Percentiles rank a stretch among this genome's conserved stretches.
phyloP scores from a whole-genome alignment of 2,888 invertebrate genomes.

The Caenorhabditis sp. region DNA sequence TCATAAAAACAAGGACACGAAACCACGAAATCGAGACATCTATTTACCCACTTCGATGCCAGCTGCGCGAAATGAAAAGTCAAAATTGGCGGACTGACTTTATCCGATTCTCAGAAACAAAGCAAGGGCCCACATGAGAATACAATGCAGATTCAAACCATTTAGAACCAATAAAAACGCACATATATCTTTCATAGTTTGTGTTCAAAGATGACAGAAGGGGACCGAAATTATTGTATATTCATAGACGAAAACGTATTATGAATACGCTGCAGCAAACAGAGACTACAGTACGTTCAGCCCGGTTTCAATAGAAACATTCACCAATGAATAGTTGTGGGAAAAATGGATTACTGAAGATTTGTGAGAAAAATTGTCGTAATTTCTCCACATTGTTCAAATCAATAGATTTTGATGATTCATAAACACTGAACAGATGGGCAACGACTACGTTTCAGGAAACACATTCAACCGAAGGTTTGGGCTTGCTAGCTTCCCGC shows the following conservation, averaged over 20 bases:
- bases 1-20: constrained; percentile 10
- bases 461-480: too few relatives aligned
- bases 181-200: constrained; percentile 11
- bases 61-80: not conserved
- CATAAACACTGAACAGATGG: too few relatives aligned
- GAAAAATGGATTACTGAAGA: too few relatives aligned
- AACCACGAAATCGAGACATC: constrained; percentile 23
- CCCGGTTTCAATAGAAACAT: too few relatives aligned
- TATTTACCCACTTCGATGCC: not conserved
- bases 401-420: too few relatives aligned
- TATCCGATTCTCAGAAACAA: too few relatives aligned
- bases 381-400: too few relatives aligned
- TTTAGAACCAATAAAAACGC: constrained; percentile 13
- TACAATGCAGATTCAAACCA: constrained; percentile 9
- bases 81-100: too few relatives aligned
- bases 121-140: not conserved
- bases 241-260: constrained; percentile 7
- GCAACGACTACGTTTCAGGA: too few relatives aligned
- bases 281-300: not conserved
- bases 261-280: not conserved
- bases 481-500: too few relatives aligned
- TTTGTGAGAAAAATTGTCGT: too few relatives aligned
- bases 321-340: too few relatives aligned
- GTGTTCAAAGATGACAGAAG: constrained; percentile 9
- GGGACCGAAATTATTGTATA: not conserved